phyloP scores from a whole-genome alignment of 2,797 vertebrate species.

The Galagoides demidoff region DNA sequence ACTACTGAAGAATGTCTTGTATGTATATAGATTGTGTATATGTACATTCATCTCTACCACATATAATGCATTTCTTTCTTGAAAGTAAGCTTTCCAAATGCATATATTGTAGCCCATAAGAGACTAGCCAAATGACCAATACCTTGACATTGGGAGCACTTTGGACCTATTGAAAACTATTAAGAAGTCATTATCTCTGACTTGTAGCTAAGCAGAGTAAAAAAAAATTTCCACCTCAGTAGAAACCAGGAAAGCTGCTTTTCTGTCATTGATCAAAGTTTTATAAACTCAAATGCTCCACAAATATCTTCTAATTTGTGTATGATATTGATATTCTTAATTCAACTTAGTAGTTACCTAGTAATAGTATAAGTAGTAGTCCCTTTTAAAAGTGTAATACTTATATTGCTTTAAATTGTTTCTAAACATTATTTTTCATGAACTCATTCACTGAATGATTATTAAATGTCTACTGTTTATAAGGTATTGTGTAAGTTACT shows the following conservation, averaged over 20 bases:
- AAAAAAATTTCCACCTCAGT: constrained; percentile 44
- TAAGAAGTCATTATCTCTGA: constrained; percentile 39
- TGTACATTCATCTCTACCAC: neutral
- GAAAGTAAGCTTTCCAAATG: constrained; percentile 3
- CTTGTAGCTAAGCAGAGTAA: constrained; percentile 13
- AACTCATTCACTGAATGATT: constrained; percentile 40
- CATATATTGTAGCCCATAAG: neutral
- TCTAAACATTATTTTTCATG: constrained; percentile 14
- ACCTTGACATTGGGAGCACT: constrained; percentile 3
- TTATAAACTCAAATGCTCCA: constrained; percentile 11
- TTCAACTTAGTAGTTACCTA: neutral
- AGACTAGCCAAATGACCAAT: constrained; percentile 15
- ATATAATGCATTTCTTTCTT: neutral
- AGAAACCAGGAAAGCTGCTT: constrained; percentile 46
- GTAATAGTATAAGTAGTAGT: neutral
- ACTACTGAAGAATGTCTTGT: neutral
- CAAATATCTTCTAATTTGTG: neutral
- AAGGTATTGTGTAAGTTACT: neutral
- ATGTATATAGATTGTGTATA: neutral
- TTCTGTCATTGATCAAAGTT: constrained; percentile 45
- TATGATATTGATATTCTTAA: neutral
- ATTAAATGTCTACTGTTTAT: neutral
- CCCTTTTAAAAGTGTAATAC: neutral
- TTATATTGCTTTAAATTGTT: constrained; percentile 46
- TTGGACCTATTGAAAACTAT: constrained; percentile 29